phyloP scores from a whole-genome alignment of 2,797 vertebrate species.

The Tolypeutes matacus region DNA sequence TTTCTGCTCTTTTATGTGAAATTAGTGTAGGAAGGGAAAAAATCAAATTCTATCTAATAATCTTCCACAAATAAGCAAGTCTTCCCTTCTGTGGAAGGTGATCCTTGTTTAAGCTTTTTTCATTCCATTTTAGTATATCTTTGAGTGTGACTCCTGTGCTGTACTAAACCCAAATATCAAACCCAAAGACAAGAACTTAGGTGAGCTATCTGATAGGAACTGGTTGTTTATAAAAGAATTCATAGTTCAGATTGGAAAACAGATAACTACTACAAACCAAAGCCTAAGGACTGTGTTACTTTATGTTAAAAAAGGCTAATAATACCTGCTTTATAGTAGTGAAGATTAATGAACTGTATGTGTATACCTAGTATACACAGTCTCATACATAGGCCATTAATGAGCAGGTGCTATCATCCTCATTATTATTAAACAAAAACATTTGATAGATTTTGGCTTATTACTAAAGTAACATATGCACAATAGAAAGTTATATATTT shows the following conservation, averaged over 20 bases:
- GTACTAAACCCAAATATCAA: neutral
- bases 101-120: neutral
- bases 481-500: slow-evolving; percentile 44
- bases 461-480: slow-evolving; percentile 2
- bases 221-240: too few species aligned
- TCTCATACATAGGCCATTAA: neutral
- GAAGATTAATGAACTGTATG: neutral
- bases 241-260: neutral
- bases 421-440: slow-evolving; percentile 13
- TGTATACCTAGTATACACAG: neutral
- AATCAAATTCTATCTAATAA: neutral
- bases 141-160: neutral
- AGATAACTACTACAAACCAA: slow-evolving; percentile 1
- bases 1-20: slow-evolving; percentile 26
- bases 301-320: slow-evolving; percentile 26
- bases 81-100: neutral
- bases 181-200: neutral
- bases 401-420: neutral
- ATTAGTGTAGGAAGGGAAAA: slow-evolving; percentile 23
- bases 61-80: neutral
- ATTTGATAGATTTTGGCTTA: slow-evolving; percentile 23
- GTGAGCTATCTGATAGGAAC: neutral
- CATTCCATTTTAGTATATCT: neutral
- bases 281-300: neutral
- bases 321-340: slow-evolving; percentile 2